Evolutionary conservation across 2,113 vertebrate genomes (phyloP).

Genomic region (Callaeas wilsoni): DNA sequence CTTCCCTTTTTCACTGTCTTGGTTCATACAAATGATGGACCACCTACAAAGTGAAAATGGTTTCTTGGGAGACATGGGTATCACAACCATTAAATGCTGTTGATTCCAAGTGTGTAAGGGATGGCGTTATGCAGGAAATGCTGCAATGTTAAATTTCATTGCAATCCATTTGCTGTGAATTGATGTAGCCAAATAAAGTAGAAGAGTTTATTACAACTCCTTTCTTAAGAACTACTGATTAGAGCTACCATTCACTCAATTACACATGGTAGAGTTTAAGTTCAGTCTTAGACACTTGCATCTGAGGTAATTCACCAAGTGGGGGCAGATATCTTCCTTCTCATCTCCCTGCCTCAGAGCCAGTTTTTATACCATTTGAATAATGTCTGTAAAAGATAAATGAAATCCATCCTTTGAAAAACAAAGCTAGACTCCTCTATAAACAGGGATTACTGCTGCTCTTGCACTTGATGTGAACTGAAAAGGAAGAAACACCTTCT

Average conservation of each 20-base stretch:
- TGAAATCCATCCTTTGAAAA: neutral
- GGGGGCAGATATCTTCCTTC: neutral
- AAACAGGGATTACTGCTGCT: neutral
- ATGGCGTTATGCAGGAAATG: neutral
- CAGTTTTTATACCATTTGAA: neutral
- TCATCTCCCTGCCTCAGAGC: neutral
- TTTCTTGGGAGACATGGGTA: neutral
- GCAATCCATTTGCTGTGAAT: conserved; percentile 43
- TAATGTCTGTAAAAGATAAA: neutral
- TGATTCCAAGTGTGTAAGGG: neutral
- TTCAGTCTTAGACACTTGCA: neutral
- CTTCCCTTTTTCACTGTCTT: neutral
- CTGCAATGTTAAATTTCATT: conserved; percentile 33
- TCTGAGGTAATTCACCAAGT: neutral
- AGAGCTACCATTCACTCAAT: neutral
- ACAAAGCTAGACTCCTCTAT: neutral
- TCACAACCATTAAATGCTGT: neutral
- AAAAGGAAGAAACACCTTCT: neutral
- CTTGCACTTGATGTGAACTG: neutral
- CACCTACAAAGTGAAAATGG: conserved; percentile 32
- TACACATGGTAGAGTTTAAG: neutral
- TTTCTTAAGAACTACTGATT: neutral
- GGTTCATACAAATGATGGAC: conserved; percentile 34
- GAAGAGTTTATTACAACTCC: conserved; percentile 14
- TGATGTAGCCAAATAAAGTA: conserved; percentile 36